phyloP scores from a whole-genome alignment of 2,888 invertebrate species.

The Perizoma affinitatum region DNA sequence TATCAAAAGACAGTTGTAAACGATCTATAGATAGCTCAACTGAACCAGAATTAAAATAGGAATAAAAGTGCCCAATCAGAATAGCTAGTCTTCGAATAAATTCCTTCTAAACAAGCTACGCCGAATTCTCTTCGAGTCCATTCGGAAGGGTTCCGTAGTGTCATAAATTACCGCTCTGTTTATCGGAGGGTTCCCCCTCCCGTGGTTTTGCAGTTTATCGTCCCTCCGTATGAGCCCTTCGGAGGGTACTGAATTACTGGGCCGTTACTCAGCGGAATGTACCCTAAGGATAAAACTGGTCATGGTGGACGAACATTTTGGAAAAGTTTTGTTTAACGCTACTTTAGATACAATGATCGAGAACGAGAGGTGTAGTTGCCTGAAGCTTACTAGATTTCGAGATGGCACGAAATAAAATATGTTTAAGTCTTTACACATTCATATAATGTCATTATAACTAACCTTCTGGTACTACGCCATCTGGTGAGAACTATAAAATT shows the following conservation, averaged over 20 bases:
- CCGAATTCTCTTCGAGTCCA: conserved; percentile 46
- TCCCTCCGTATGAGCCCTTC: conserved; percentile 70
- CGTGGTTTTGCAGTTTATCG: conserved; percentile 82
- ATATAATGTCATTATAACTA: no score
- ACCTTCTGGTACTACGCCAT: no score
- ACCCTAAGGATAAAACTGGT: conserved; percentile 50
- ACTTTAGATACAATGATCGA: no score
- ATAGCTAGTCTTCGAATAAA: conserved; percentile 23
- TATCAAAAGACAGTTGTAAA: no score
- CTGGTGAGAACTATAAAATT: no score
- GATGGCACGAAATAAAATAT: no score
- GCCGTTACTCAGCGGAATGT: conserved; percentile 73
- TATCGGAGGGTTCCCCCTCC: conserved; percentile 73
- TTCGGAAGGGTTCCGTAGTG: conserved; percentile 68
- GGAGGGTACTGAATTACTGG: conserved; percentile 70
- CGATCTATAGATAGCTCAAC: neutral
- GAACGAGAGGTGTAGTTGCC: no score
- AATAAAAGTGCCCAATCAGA: conserved; percentile 3
- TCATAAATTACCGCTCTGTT: conserved; percentile 81
- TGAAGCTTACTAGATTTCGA: no score
- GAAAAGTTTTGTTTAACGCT: neutral
- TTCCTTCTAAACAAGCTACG: conserved; percentile 37
- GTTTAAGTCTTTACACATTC: no score
- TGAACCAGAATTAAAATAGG: neutral
- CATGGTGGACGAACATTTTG: conserved; percentile 15